Base-by-base conservation (phyloP, 2,113 vertebrate genomes). In the Dipodomys stephensi region DNA sequence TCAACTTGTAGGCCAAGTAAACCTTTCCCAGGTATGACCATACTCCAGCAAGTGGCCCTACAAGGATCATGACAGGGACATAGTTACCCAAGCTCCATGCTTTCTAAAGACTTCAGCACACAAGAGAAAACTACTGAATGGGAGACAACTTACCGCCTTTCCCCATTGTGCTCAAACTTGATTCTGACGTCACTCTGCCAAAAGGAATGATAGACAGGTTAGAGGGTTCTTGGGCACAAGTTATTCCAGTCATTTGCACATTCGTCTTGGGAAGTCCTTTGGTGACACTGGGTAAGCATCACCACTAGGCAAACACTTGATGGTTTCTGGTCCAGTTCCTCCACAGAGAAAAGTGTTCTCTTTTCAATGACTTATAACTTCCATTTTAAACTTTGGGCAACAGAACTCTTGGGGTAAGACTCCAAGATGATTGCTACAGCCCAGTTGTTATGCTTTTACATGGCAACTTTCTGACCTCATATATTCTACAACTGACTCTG, bases 101-200 rank as follows among this genome's bases (percentile, higher is more conserved):
- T 92, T 84, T 87, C 68, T 82, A 67, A 90, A 74, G 91, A 83
- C 67, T 80, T 69, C 32, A 44, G 22, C 74, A 90, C 23, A 86
- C 12, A 2, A 2, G 16, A 88, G 93, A 60, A 9, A 92, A 53
- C 16, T 1, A 94, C 9, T 0, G 30, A 83, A 91, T 23, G 83
- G n/a, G 84, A 96, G 53, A 57, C 87, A 94, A 98, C 98, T 98
- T 93, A 99, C 99, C 99, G 98, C 91, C 98, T 99, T 97, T 99
- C 99, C 88, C 99, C 99, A 0, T 98, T 99, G 96, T 99, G 98
- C 95, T 99, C 99, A 98, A 99, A 99, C 98, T 99, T 99, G 90
- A 99, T 99, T 98, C 99, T 99, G 95, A 99, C 98, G 68, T 99
- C 99, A 44, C 98, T 99, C 99, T 99, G 98, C 73, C 96, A 97